Conservation (phyloP, 2,113 vertebrate genomes). For the Mustelus asterias region DNA sequence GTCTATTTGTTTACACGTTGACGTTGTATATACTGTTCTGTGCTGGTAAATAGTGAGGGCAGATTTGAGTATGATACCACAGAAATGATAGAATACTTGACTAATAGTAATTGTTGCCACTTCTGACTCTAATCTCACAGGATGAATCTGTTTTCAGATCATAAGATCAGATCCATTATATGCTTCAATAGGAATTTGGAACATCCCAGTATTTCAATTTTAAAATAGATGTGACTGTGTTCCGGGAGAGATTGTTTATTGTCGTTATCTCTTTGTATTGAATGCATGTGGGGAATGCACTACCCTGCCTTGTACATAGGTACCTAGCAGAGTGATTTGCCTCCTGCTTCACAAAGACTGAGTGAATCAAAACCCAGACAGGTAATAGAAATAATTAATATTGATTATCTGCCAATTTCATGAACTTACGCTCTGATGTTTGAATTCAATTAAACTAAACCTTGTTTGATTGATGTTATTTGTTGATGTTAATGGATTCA, state of each 20-base stretch:
- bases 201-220: background rate
- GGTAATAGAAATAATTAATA: constrained; percentile 5
- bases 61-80: background rate
- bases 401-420: background rate
- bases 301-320: background rate
- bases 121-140: background rate
- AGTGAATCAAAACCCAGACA: background rate
- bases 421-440: background rate
- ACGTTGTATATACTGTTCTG: background rate
- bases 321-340: background rate
- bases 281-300: background rate
- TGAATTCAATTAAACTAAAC: constrained; percentile 24
- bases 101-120: background rate
- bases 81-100: background rate
- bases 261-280: background rate
- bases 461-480: background rate
- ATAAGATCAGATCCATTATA: background rate
- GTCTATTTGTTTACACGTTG: background rate
- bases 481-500: background rate
- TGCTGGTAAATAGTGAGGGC: background rate
- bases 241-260: background rate
- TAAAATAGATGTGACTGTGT: background rate
- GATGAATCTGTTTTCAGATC: background rate
- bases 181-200: background rate
- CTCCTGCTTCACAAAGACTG: background rate